Evolutionary conservation across 30 jellyfish, hydroid and myxozoan species (phyloP).

Genomic region (Aurelia coerulea): DNA sequence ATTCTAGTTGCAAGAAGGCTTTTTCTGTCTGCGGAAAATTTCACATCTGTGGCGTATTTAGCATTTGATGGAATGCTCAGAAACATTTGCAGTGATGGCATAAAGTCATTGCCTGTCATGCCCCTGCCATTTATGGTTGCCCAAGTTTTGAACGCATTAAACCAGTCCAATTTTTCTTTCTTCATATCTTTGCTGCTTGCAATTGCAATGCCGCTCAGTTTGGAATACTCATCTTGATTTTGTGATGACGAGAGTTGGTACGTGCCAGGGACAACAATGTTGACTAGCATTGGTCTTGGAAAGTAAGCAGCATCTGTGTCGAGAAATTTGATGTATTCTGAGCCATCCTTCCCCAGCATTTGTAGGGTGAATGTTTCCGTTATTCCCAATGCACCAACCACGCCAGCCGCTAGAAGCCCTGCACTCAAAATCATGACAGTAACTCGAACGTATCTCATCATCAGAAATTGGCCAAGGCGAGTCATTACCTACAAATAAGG

Average conservation of each 20-base stretch:
- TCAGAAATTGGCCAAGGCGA: conserved; percentile 22
- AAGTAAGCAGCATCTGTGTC: conserved; percentile 42
- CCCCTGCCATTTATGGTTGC: neutral
- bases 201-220: conserved; percentile 25
- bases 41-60: conserved; percentile 8
- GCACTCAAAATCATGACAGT: conserved; percentile 37
- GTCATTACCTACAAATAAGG: conserved; percentile 25
- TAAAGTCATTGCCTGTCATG: conserved; percentile 17
- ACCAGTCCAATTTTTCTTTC: conserved; percentile 31
- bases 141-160: conserved; percentile 52
- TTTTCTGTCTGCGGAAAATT: conserved; percentile 1
- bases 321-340: conserved; percentile 54
- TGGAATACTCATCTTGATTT: conserved; percentile 20
- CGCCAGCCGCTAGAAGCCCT: conserved; percentile 72
- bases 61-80: conserved; percentile 9
- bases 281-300: conserved; percentile 30
- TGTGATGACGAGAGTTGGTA: neutral
- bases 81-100: conserved; percentile 25
- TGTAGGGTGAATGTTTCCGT: conserved; percentile 59
- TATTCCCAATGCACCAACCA: conserved; percentile 53
- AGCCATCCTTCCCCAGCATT: conserved; percentile 77
- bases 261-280: conserved; percentile 56
- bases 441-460: conserved; percentile 37
- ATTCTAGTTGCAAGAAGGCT: conserved; percentile 22
- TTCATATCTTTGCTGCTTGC: conserved; percentile 13